Conservation (phyloP, 2,113 vertebrate species). For the Chloebia gouldiae region DNA sequence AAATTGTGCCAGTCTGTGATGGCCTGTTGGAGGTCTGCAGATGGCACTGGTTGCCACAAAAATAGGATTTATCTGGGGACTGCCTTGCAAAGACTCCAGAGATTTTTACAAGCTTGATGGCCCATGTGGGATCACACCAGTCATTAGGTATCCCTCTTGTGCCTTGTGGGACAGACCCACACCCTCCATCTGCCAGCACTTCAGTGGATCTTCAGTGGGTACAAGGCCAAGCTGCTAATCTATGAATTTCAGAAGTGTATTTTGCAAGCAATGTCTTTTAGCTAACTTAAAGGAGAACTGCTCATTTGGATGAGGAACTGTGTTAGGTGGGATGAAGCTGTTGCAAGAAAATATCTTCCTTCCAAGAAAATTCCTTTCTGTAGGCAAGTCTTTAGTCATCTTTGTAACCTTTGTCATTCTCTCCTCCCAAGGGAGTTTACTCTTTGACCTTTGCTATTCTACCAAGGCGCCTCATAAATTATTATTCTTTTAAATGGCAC, state of each 20-base stretch:
- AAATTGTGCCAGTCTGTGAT: not conserved
- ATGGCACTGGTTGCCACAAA: not conserved
- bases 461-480: conserved; percentile 51
- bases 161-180: not conserved
- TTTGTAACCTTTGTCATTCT: conserved; percentile 38
- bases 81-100: not conserved
- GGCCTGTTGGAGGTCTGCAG: not conserved
- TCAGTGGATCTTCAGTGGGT: not conserved
- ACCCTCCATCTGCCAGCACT: not conserved
- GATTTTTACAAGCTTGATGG: not conserved
- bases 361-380: not conserved
- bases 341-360: conserved; percentile 8
- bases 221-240: not conserved
- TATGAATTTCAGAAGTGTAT: accelerated
- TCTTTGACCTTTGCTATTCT: conserved; percentile 41
- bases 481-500: conserved; percentile 71
- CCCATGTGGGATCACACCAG: not conserved
- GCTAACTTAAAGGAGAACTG: not conserved
- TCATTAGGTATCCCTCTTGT: not conserved
- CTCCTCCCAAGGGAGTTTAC: conserved; percentile 8
- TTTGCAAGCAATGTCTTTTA: not conserved
- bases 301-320: not conserved
- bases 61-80: not conserved
- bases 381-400: conserved; percentile 36
- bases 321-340: not conserved